phyloP scores from a whole-genome alignment of 2,797 vertebrate species.

The Toxotes lorentzi region DNA sequence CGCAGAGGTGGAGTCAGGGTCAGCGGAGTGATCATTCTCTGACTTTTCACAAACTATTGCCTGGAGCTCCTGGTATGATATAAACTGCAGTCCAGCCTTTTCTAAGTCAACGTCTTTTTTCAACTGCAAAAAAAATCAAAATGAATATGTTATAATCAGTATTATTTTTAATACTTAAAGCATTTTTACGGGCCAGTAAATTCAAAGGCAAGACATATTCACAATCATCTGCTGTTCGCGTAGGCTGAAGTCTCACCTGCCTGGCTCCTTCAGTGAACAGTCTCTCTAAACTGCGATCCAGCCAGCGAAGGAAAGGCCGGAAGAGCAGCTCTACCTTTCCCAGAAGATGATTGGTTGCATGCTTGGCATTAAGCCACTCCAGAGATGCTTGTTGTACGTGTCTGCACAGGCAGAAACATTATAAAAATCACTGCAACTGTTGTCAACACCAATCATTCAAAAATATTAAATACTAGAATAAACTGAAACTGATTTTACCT shows the following conservation, averaged over 20 bases:
- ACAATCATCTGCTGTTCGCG: not conserved
- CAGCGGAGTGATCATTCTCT: not conserved
- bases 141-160: not conserved
- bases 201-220: not conserved
- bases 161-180: not conserved
- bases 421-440: not conserved
- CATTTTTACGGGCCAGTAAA: not conserved
- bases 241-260: constrained; percentile 75
- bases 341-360: constrained; percentile 88
- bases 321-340: constrained; percentile 89
- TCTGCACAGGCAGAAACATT: constrained; percentile 65
- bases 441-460: not conserved
- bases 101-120: constrained; percentile 88
- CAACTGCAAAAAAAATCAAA: constrained; percentile 72
- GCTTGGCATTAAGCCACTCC: constrained; percentile 88
- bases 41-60: constrained; percentile 73
- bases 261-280: constrained; percentile 89
- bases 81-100: constrained; percentile 87
- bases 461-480: not conserved
- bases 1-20: not conserved
- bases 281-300: constrained; percentile 89
- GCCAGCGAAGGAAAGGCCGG: constrained; percentile 87
- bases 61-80: constrained; percentile 87
- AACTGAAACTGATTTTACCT: constrained; percentile 72
- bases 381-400: constrained; percentile 82